Evolutionary conservation across 2,888 invertebrate species (phyloP).

Genomic region (Heliconius erato): DNA sequence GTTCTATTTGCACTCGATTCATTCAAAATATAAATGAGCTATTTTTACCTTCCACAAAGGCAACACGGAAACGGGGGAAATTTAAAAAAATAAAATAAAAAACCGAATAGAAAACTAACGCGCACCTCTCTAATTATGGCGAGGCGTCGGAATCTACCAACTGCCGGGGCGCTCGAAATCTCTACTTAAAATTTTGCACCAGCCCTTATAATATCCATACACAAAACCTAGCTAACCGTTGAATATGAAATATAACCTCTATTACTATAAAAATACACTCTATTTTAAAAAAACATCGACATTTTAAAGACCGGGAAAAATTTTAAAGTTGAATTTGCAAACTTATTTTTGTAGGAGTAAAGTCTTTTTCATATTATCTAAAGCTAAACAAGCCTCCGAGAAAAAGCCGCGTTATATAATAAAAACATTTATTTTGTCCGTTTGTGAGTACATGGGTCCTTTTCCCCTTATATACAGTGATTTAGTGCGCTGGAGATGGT

Average conservation of each 20-base stretch:
- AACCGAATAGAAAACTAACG: constrained; percentile 10
- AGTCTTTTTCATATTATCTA: constrained; percentile 56
- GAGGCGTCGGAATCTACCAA: constrained; percentile 65
- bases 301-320: constrained; percentile 51
- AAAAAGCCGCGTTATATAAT: constrained; percentile 85
- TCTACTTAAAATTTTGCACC: constrained; percentile 84
- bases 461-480: constrained; percentile 84
- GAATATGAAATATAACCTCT: constrained; percentile 62
- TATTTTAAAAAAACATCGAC: constrained; percentile 55
- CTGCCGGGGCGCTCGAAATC: constrained; percentile 72
- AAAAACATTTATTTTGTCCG: constrained; percentile 86
- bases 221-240: constrained; percentile 67
- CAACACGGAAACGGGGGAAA: constrained; percentile 21
- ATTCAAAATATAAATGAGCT: constrained; percentile 32
- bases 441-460: constrained; percentile 82
- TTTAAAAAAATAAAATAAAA: constrained; percentile 21
- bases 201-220: constrained; percentile 76
- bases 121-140: constrained; percentile 46
- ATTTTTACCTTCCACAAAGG: constrained; percentile 29
- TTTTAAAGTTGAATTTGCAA: constrained; percentile 57
- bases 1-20: constrained; percentile 23
- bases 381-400: constrained; percentile 75
- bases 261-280: constrained; percentile 51
- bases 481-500: constrained; percentile 85
- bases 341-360: constrained; percentile 56